Evolutionary conservation across 2,113 vertebrate species (phyloP).

Genomic region (Trochalopteron elliotii): DNA sequence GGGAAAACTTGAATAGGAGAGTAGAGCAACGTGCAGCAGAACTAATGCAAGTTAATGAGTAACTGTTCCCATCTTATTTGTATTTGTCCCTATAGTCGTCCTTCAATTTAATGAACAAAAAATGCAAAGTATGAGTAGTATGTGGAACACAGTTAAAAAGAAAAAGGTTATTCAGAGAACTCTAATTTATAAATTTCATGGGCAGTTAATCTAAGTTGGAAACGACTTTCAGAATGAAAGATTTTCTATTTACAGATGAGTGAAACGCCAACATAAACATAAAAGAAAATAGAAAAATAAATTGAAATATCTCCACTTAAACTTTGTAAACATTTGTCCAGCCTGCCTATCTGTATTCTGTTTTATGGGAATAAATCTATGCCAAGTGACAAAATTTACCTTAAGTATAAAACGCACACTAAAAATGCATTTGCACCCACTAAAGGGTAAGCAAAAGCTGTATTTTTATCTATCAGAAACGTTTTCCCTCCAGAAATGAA

Average conservation of each 20-base stretch:
- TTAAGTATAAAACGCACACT: background rate
- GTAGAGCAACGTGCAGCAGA: background rate
- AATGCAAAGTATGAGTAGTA: background rate
- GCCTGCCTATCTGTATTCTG: background rate
- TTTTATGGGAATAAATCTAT: background rate
- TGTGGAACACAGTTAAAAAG: background rate
- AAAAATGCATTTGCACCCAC: background rate
- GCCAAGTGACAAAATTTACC: background rate
- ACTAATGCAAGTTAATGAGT: background rate
- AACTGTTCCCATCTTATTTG: background rate
- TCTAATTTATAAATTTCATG: conserved; percentile 38
- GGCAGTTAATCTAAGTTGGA: conserved; percentile 38
- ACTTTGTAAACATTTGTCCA: conserved; percentile 7
- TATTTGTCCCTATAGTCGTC: background rate
- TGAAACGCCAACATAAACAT: conserved; percentile 37
- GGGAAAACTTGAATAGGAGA: background rate
- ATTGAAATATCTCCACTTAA: conserved; percentile 30
- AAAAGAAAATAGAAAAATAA: conserved; percentile 57
- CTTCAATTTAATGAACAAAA: background rate
- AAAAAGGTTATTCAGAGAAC: background rate
- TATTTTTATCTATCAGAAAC: background rate
- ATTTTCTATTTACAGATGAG: conserved; percentile 31
- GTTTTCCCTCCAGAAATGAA: background rate
- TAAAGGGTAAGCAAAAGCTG: background rate
- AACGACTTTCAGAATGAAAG: background rate